Percentiles rank a stretch among this genome's conserved stretches.
Evolutionary conservation across 2,888 invertebrate species (phyloP).

Genomic region (Drosophila planitibia): DNA sequence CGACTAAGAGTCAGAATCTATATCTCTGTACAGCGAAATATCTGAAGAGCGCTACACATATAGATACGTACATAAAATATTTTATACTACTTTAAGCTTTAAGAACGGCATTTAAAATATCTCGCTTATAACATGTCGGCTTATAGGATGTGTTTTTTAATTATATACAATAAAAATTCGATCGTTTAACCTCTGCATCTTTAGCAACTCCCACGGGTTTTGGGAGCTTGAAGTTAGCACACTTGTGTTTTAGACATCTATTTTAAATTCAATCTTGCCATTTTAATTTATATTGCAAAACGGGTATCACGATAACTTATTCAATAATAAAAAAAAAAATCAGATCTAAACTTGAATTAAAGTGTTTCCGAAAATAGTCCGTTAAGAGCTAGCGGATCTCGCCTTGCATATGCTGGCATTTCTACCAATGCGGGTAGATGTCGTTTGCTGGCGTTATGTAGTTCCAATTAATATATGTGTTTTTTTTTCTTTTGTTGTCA

Average conservation of each 20-base stretch:
- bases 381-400: constrained; percentile 1
- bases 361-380: constrained; percentile 3
- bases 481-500: constrained; percentile 28
- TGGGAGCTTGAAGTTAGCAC: neutral
- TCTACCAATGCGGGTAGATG: constrained; percentile 35
- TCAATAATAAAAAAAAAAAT: neutral
- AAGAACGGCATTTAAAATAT: neutral
- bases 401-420: constrained; percentile 28
- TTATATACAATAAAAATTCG: neutral
- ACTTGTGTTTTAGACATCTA: neutral
- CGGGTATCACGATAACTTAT: constrained; percentile 5
- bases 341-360: constrained; percentile 1
- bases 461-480: constrained; percentile 64
- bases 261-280: neutral
- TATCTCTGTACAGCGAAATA: neutral
- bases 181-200: neutral
- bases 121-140: neutral
- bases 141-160: neutral
- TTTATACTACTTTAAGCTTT: neutral
- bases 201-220: neutral
- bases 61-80: neutral
- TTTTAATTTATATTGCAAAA: neutral
- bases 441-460: constrained; percentile 41
- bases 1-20: neutral
- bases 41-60: too few relatives aligned